Evolutionary conservation across 2,113 vertebrate genomes (phyloP), one percentile per base, ranked within the genome.

Genomic region (Pteropus alecto): DNA sequence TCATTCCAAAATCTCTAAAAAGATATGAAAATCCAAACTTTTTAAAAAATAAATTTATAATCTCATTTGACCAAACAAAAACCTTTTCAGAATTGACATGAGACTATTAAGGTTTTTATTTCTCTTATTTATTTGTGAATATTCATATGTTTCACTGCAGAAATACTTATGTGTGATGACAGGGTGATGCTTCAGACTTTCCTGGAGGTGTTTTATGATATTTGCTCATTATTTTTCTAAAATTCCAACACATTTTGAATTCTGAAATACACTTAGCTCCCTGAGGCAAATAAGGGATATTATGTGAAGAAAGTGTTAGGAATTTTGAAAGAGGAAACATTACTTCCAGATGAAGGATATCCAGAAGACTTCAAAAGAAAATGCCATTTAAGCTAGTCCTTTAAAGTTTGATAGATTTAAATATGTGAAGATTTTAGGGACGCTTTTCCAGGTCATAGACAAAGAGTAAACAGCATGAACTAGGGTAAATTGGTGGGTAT

Each of bases 301-400:
- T 90, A 60, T 81, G 35, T 58, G 41, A 87, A 56, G 48, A 87
- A 43, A 74, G n/a, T 63, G 33, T 46, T 60, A 70, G 56, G 48
- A 74, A 74, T 74, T 95, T 85, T 95, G 82, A 89, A 78, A 74
- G 65, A 67, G 5, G 48, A 90, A 81, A 74, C 65, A 60, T 68
- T 76, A 67, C 67, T 81, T 86, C n/a, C 81, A 13, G 58, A 21
- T 74, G 38, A 79, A 74, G 38, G 21, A 67, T 87, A 48, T 24
- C 11, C 73, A 21, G 33, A 86, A 76, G 68, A 43, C 21, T 71
- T 86, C 56, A 81, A 68, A 87, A 43, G 70, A 92, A 92, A 12
- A 7, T 58, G 26, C 63, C 63, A 6, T 84, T 63, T 78, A 83
- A 95, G 54, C 13, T 74, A 4, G 4, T 81, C 10, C 24, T 43